Percentiles rank a stretch among this genome's conserved stretches.
Conservation (phyloP, 1,140 invertebrate genomes). For the Pantala flavescens region DNA sequence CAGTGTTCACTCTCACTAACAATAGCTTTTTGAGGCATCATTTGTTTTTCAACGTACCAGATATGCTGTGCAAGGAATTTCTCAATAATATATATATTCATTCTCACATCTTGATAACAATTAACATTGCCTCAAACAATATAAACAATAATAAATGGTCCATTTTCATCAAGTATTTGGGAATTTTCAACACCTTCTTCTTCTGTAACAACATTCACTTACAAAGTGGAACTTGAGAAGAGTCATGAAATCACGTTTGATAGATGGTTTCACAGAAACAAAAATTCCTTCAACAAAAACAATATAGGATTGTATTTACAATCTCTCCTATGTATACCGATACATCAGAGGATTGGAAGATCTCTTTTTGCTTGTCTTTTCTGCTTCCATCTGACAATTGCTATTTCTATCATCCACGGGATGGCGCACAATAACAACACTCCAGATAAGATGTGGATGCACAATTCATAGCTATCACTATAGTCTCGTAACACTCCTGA, state of each 20-base stretch:
- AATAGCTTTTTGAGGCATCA: neutral
- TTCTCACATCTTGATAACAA: neutral
- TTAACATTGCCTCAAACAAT: neutral
- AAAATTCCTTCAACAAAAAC: neutral
- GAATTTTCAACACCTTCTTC: neutral
- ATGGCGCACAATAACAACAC: conserved; percentile 14
- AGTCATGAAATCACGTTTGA: neutral
- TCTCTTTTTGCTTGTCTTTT: conserved; percentile 36
- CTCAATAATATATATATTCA: neutral
- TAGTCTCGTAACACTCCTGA: conserved; percentile 19
- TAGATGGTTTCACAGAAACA: neutral
- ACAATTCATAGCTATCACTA: conserved; percentile 18
- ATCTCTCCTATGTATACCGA: neutral
- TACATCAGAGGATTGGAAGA: neutral
- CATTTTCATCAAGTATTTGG: neutral
- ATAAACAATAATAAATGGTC: neutral
- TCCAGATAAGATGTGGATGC: conserved; percentile 19
- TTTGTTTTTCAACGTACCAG: neutral
- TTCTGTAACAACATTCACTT: neutral
- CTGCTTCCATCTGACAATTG: conserved; percentile 21
- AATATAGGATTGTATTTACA: neutral
- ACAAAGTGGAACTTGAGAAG: neutral
- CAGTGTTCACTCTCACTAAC: neutral
- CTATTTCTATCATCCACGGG: conserved; percentile 18
- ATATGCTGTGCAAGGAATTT: neutral